Evolutionary conservation across 2,797 vertebrate genomes (phyloP), one percentile per base, ranked within the genome.

Genomic region (Knipowitschia caucasica): DNA sequence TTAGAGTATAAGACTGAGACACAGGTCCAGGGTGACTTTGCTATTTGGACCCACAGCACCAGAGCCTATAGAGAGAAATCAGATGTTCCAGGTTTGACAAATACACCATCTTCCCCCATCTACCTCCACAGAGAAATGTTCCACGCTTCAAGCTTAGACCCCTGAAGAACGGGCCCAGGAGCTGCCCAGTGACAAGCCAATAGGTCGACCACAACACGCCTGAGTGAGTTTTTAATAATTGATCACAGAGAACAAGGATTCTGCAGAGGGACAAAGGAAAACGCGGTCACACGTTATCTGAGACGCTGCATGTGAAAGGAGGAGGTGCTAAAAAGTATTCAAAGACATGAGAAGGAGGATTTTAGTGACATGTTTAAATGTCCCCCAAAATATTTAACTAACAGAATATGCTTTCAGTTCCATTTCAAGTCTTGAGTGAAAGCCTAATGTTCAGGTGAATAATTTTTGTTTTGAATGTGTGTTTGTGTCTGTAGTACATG

Each of bases 171-270:
- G 57, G 62, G 59, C 67, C 67, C 66, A 53, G 63, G 68, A 60
- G 57, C 50, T 39, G 59, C 58, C 46, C 42, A 54, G 77, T 64
- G 75, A 66, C 65, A 12, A 7, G 58, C 31, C 70, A 31, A 30
- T 26, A 35, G 59, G 64, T 57, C 27, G 27, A 26, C 59, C 29
- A 43, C 27, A 65, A 43, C 42, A 5, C 46, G 38, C 71, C 50
- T 60, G 68, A 91, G 84, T 83, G 74, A 87, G 83, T 70, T 81
- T 85, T 91, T 84, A 90, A 92, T 92, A 92, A 91, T 94, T 93
- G 78, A 92, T 92, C 76, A 86, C 81, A 78, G 67, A 56, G 68
- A 58, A 56, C 77, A 77, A 56, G 62, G 70, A 43, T 25, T 43
- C 23, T 67, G 71, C 57, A 47, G 56, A 69, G 62, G 59, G 53